These are phyloP conservation scores for Gallinago jamesoni DNA, from an alignment of 2,113 vertebrate genomes.

Conservation along the genomic window DNA sequence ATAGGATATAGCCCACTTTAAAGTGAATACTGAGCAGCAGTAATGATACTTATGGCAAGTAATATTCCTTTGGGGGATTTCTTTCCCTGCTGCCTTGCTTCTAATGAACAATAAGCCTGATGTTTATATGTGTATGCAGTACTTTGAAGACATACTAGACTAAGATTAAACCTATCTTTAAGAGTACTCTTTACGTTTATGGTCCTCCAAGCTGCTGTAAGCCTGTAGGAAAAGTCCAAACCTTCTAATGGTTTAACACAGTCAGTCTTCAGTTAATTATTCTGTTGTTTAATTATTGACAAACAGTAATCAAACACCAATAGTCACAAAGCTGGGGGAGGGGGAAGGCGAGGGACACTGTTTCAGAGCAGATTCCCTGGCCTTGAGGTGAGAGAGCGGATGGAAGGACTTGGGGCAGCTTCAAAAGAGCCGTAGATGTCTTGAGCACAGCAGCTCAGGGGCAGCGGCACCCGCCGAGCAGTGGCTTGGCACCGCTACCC, in stretches of 20 bases:
- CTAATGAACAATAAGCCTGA: slow-evolving; percentile 56
- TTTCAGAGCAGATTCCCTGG: neutral
- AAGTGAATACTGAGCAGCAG: slow-evolving; percentile 10
- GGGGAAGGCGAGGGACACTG: neutral
- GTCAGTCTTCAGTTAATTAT: slow-evolving; percentile 25
- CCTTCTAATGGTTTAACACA: neutral
- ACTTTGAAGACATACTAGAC: slow-evolving; percentile 34
- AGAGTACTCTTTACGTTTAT: slow-evolving; percentile 5
- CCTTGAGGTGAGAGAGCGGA: neutral
- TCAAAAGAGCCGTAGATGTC: neutral
- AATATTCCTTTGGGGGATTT: slow-evolving; percentile 29
- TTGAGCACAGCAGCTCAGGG: neutral
- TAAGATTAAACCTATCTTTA: slow-evolving; percentile 43
- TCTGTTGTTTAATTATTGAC: slow-evolving; percentile 20
- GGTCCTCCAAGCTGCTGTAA: slow-evolving; percentile 41
- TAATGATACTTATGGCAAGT: slow-evolving; percentile 27
- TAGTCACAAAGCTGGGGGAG: neutral
- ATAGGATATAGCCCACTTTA: neutral
- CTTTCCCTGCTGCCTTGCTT: neutral
- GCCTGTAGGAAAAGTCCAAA: slow-evolving; percentile 3
- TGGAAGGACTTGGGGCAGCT: neutral
- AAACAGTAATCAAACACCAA: slow-evolving; percentile 17
- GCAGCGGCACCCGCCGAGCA: fast-evolving
- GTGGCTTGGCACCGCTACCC: neutral
- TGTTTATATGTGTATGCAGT: neutral